These are phyloP conservation scores for Sphaeridia pumilis DNA, from an alignment of 2,888 invertebrate species.

Conservation along the genomic window DNA sequence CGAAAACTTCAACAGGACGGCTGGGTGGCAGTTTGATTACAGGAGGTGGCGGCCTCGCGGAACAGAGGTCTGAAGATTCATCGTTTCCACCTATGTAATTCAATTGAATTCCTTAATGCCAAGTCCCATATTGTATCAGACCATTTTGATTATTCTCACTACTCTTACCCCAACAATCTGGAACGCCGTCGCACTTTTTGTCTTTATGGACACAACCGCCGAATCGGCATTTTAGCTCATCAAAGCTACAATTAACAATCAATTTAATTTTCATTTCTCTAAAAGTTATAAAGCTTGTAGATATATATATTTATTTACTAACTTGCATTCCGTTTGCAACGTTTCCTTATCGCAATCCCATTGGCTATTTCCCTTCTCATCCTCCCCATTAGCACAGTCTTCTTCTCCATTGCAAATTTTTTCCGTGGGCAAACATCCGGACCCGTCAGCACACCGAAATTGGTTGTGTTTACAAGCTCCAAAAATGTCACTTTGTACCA, in stretches of 20 bases:
- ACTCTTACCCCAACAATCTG: slow-evolving; percentile 28
- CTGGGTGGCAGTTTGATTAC: too few relatives aligned
- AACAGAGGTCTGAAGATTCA: slow-evolving; percentile 29
- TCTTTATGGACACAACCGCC: slow-evolving; percentile 27
- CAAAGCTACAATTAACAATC: slow-evolving; percentile 2
- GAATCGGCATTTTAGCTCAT: slow-evolving; percentile 26
- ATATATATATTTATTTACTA: not conserved
- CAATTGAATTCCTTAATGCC: too few relatives aligned
- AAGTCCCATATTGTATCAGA: too few relatives aligned
- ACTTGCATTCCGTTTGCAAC: slow-evolving; percentile 18
- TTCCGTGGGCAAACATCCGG: slow-evolving; percentile 22
- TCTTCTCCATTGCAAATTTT: slow-evolving; percentile 26
- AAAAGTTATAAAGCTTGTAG: too few relatives aligned
- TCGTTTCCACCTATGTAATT: slow-evolving; percentile 34
- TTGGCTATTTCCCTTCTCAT: slow-evolving; percentile 22
- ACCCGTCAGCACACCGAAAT: slow-evolving; percentile 28
- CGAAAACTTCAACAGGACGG: too few relatives aligned
- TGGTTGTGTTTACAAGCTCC: slow-evolving; percentile 28
- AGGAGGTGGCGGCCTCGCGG: too few relatives aligned
- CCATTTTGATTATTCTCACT: too few relatives aligned
- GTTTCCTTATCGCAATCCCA: slow-evolving; percentile 24
- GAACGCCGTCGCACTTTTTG: slow-evolving; percentile 23
- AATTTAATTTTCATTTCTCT: too few relatives aligned
- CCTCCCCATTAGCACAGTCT: slow-evolving; percentile 31
- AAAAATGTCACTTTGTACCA: slow-evolving; percentile 2